Base-by-base conservation (phyloP, 2,113 vertebrate genomes). In the Elephantulus edwardii region DNA sequence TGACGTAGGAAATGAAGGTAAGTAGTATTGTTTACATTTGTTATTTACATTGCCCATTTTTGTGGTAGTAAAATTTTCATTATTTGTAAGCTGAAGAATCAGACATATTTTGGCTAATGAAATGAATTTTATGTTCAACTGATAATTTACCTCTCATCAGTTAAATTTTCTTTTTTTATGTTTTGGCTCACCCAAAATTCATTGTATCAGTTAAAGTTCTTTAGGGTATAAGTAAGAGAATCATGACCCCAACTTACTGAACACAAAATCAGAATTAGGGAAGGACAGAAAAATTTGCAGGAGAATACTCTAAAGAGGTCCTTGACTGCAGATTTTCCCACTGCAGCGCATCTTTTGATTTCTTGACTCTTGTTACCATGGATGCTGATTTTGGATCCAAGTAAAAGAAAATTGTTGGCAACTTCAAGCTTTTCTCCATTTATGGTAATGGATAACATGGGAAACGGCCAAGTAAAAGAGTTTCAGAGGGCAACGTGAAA, bases 1-100 rank as follows among this genome's bases (percentile, higher is more conserved):
- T 0, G 98, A 99, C 0, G 97, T 98, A 86, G 98, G 98, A 5
- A 98, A 98, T 0, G 98, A 99, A 96, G 99, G 99, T 98, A 68
- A 97, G 97, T 74, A 8, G 4, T 54, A 71, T 58, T 50, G 26
- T 58, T 71, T 62, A 6, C 19, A 24, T 35, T 83, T 87, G 30
- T 38, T 71, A 22, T 46, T 4, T 76, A 6, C n/a, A 70, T 4
- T 79, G 44, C 66, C 44, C 8, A 5, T 0, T 6, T 79, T 22
- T 87, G n/a, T 33, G 58, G 1, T 50, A 52, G 33, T 50, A 10
- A 26, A 1, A 14, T 58, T 64, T 52, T 88, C 35, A 64, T 64
- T 76, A 33, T 38, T 62, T 71, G 26, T 58, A 83, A 88, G n/a
- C 76, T 71, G 42, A 62, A 48, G 46, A 84, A 66, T 48, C 54